Evolutionary conservation across 2,113 vertebrate genomes (phyloP).

Genomic region (Emberiza fucata): DNA sequence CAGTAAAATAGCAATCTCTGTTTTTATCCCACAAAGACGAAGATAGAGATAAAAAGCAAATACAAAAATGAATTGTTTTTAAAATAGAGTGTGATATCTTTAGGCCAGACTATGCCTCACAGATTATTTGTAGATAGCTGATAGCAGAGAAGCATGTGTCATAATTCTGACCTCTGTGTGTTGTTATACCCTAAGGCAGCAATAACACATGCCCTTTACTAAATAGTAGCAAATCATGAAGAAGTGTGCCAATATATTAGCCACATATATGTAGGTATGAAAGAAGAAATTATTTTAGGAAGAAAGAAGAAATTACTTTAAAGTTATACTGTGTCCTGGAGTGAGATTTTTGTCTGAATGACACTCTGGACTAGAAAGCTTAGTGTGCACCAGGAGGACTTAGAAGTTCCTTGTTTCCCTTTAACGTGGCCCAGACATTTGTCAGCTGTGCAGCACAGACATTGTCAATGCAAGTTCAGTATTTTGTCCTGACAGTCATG

Average conservation of each 20-base stretch:
- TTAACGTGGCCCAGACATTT: not conserved
- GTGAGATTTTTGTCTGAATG: not conserved
- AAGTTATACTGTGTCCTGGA: not conserved
- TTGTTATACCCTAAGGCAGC: not conserved
- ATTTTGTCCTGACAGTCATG: not conserved
- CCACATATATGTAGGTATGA: not conserved
- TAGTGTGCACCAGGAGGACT: not conserved
- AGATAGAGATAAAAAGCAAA: not conserved
- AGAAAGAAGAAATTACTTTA: not conserved
- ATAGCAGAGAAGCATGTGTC: not conserved
- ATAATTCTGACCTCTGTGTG: not conserved
- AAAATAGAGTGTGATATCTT: not conserved
- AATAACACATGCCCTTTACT: not conserved
- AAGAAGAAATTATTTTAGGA: not conserved
- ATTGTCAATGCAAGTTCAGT: not conserved
- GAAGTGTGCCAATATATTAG: not conserved
- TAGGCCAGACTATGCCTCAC: not conserved
- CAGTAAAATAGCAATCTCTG: not conserved
- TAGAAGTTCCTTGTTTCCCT: slow-evolving; percentile 12
- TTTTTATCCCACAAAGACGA: not conserved
- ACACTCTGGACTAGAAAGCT: not conserved
- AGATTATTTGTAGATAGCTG: not conserved
- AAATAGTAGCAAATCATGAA: not conserved
- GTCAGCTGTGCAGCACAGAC: not conserved
- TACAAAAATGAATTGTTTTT: slow-evolving; percentile 3